These are phyloP conservation scores for Trichonephila inaurata DNA, from an alignment of 1,140 invertebrate species.

Conservation along the genomic window DNA sequence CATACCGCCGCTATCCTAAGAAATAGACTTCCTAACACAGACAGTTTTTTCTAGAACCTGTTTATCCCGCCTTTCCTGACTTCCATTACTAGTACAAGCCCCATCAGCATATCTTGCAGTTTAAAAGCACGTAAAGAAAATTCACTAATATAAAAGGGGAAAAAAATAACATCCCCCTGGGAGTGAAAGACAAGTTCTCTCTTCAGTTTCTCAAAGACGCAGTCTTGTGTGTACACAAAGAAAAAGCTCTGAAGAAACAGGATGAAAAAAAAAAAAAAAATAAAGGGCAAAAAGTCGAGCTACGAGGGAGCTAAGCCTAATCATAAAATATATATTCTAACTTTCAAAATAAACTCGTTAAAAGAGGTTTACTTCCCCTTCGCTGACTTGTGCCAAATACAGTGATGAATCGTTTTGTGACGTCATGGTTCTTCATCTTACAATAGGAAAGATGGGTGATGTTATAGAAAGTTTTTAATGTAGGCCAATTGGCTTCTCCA, in stretches of 20 bases:
- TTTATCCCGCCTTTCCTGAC: neutral
- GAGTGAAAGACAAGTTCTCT: neutral
- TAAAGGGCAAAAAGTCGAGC: neutral
- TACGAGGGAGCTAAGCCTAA: neutral
- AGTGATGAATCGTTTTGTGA: slow-evolving; percentile 29
- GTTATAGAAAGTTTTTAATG: neutral
- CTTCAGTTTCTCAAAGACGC: no score
- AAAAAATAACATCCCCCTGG: neutral
- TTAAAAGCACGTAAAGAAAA: slow-evolving; percentile 22
- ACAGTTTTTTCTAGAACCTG: neutral
- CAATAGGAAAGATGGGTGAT: neutral
- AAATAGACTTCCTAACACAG: neutral
- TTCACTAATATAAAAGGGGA: neutral
- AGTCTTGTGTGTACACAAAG: neutral
- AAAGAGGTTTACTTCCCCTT: slow-evolving; percentile 9
- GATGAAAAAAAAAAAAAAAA: neutral
- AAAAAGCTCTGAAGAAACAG: neutral
- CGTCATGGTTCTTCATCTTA: neutral
- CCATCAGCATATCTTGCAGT: neutral
- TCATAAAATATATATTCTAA: slow-evolving; percentile 56
- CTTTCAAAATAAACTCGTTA: slow-evolving; percentile 66
- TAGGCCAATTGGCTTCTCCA: neutral
- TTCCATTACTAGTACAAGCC: neutral
- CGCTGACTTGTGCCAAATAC: slow-evolving; percentile 28
- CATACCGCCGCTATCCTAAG: neutral